Conservation (phyloP, 2,888 invertebrate species). For the Luperina testacea region DNA sequence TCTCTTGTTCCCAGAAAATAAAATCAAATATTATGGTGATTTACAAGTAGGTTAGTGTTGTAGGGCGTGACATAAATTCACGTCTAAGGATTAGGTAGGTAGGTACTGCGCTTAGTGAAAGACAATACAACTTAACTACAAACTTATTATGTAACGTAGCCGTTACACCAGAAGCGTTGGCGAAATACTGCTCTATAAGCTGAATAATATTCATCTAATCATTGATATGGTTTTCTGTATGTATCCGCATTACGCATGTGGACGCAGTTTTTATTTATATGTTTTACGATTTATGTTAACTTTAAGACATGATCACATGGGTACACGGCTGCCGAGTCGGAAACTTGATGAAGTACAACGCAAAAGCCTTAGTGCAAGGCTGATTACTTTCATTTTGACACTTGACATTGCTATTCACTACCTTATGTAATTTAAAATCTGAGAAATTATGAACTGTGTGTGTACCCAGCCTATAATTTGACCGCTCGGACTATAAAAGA, state of each 20-base stretch:
- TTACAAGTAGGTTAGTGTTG: constrained; percentile 10
- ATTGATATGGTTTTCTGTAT: constrained; percentile 4
- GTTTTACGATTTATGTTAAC: constrained; percentile 29
- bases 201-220: constrained; percentile 5
- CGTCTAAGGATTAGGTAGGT: constrained; percentile 41
- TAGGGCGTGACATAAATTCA: constrained; percentile 56
- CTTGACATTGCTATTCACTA: constrained; percentile 84
- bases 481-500: constrained; percentile 81
- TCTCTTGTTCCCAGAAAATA: not conserved
- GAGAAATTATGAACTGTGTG: constrained; percentile 69
- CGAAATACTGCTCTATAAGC: constrained; percentile 14
- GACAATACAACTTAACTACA: constrained; percentile 43
- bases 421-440: constrained; percentile 69
- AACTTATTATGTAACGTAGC: constrained; percentile 24
- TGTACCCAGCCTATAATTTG: constrained; percentile 67
- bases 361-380: constrained; percentile 80
- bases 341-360: constrained; percentile 70
- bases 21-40: not conserved
- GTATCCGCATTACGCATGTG: constrained; percentile 35
- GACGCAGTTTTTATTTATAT: constrained; percentile 26
- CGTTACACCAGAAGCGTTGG: constrained; percentile 4
- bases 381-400: constrained; percentile 83
- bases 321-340: constrained; percentile 61
- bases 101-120: constrained; percentile 43
- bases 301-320: constrained; percentile 21